Evolutionary conservation across 2,888 invertebrate genomes (phyloP).

Genomic region (Thera obeliscata): DNA sequence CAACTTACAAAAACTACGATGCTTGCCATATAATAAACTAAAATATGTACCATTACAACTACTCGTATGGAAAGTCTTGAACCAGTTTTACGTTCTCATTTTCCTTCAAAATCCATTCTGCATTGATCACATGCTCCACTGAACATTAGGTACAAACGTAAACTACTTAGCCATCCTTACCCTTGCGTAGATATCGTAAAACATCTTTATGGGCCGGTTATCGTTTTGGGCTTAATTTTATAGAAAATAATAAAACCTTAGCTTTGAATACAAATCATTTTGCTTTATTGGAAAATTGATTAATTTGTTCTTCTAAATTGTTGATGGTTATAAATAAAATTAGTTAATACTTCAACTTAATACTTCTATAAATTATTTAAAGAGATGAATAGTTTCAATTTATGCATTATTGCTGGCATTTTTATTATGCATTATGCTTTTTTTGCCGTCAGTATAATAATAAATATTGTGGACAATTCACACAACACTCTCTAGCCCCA

Average conservation of each 20-base stretch:
- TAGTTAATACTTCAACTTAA: too few species aligned
- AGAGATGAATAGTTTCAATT: too few species aligned
- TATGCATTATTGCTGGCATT: too few species aligned
- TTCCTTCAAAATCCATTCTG: not conserved
- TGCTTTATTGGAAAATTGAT: slow-evolving; percentile 20
- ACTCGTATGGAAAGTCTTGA: not conserved
- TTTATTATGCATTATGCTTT: too few species aligned
- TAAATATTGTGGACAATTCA: too few species aligned
- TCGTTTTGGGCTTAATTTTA: slow-evolving; percentile 39
- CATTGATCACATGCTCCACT: slow-evolving; percentile 9
- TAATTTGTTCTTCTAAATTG: not conserved
- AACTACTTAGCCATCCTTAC: slow-evolving; percentile 16
- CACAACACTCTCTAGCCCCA: too few species aligned
- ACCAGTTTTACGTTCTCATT: not conserved
- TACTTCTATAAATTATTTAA: too few species aligned
- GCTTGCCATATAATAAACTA: too few species aligned
- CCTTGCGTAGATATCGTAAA: slow-evolving; percentile 32
- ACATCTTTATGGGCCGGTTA: slow-evolving; percentile 39
- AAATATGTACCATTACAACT: too few species aligned
- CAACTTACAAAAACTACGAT: too few species aligned
- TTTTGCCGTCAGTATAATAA: too few species aligned
- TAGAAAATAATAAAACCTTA: slow-evolving; percentile 37
- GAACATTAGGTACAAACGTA: slow-evolving; percentile 13
- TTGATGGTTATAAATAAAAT: too few species aligned
- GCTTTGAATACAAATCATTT: slow-evolving; percentile 29